These are phyloP conservation scores for Melierax canorus DNA, from an alignment of 2,113 vertebrate species.

Conservation along the genomic window DNA sequence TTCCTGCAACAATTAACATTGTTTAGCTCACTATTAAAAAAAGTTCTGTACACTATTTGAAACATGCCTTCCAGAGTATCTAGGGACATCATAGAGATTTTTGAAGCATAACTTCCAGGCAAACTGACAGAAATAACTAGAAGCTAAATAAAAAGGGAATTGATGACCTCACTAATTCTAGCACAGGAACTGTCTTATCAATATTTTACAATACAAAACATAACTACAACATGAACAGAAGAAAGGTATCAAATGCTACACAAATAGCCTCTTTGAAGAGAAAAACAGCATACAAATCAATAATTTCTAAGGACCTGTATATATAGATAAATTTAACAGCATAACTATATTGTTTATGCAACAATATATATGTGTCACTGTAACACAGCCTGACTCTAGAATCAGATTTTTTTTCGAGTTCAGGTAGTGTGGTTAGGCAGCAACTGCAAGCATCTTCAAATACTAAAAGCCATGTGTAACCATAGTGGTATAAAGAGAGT, in stretches of 20 bases:
- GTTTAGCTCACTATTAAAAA: neutral
- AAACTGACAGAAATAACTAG: neutral
- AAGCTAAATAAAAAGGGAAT: neutral
- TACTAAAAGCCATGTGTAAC: neutral
- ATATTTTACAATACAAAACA: neutral
- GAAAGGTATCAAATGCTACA: neutral
- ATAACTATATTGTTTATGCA: neutral
- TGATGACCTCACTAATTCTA: neutral
- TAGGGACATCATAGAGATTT: neutral
- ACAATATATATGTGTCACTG: neutral
- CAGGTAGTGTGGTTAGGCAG: neutral
- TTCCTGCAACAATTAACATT: neutral
- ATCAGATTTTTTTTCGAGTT: neutral
- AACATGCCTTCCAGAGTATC: neutral
- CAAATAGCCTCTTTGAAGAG: neutral
- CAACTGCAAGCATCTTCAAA: neutral
- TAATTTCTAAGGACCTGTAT: neutral
- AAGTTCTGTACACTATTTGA: neutral
- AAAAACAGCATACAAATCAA: neutral
- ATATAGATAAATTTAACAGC: neutral
- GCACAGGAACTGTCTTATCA: neutral
- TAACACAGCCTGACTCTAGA: neutral
- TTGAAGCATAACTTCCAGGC: neutral
- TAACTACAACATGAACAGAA: neutral
- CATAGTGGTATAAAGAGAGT: neutral